A percentile compares a stretch with the other conserved stretches of the same genome.
These are phyloP conservation scores for Acanthurus leucopareius DNA, from an alignment of 2,797 vertebrate species.

Conservation along the genomic window DNA sequence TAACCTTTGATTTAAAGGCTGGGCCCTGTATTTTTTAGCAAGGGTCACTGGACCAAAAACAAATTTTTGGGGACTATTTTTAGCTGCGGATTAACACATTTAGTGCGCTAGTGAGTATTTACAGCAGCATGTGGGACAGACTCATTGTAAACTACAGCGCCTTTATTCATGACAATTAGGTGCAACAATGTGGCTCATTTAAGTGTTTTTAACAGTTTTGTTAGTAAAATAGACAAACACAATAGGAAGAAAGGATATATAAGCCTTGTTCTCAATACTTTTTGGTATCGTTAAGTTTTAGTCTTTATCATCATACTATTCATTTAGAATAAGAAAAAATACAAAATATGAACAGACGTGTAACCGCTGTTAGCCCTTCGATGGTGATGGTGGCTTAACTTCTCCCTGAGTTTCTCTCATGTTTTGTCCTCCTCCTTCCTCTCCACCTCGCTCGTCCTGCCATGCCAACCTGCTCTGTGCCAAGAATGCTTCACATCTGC, in stretches of 20 bases:
- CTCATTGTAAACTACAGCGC: not conserved
- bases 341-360: too few species aligned
- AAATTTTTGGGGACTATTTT: slow-evolving; percentile 5
- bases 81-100: not conserved
- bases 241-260: not conserved
- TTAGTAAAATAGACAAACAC: too few species aligned
- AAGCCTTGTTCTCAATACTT: too few species aligned
- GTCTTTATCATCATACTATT: too few species aligned
- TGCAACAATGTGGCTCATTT: not conserved
- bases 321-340: too few species aligned
- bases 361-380: too few species aligned
- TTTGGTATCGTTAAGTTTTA: too few species aligned
- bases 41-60: not conserved
- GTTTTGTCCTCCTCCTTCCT: slow-evolving; percentile 33
- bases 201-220: not conserved
- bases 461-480: slow-evolving; percentile 55
- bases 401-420: too few species aligned
- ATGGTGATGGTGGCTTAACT: too few species aligned
- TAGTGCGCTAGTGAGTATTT: not conserved
- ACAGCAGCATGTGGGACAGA: not conserved
- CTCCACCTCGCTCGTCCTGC: slow-evolving; percentile 40
- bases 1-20: too few species aligned
- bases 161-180: not conserved
- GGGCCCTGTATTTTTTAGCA: not conserved
- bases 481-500: slow-evolving; percentile 63